These are phyloP conservation scores for Rhadinocentrus ornatus DNA, from an alignment of 2,797 vertebrate species.

Conservation along the genomic window DNA sequence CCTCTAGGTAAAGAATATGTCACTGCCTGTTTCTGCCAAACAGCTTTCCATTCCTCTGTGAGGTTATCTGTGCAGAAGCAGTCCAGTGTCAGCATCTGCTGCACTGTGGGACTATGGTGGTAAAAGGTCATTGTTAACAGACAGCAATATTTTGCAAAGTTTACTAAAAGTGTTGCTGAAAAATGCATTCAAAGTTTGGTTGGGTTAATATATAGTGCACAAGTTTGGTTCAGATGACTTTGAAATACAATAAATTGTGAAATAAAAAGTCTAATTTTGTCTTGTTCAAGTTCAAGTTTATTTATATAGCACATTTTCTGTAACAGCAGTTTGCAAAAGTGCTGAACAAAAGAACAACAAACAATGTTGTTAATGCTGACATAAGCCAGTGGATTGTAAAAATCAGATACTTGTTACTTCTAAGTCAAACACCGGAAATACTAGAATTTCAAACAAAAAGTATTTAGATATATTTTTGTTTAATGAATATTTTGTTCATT, in stretches of 20 bases:
- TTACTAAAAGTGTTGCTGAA: slow-evolving; percentile 11
- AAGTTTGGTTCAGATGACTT: background rate
- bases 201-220: slow-evolving; percentile 26
- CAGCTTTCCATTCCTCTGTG: slow-evolving; percentile 34
- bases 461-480: no score
- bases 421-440: no score
- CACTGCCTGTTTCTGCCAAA: slow-evolving; percentile 56
- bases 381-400: background rate
- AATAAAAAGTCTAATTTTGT: background rate
- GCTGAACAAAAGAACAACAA: no score
- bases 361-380: no score
- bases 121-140: slow-evolving; percentile 14
- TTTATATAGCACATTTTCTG: no score
- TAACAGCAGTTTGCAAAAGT: no score
- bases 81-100: slow-evolving; percentile 31
- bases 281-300: no score
- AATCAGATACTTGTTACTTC: no score
- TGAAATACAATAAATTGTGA: background rate
- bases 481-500: background rate
- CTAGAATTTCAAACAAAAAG: no score
- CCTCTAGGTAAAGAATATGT: slow-evolving; percentile 73
- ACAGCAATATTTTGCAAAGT: slow-evolving; percentile 16
- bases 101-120: slow-evolving; percentile 17
- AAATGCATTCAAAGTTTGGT: slow-evolving; percentile 12
- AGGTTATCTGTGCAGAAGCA: slow-evolving; percentile 22